phyloP scores from a whole-genome alignment of 2,113 vertebrate genomes.

The Corydoras maculifer region DNA sequence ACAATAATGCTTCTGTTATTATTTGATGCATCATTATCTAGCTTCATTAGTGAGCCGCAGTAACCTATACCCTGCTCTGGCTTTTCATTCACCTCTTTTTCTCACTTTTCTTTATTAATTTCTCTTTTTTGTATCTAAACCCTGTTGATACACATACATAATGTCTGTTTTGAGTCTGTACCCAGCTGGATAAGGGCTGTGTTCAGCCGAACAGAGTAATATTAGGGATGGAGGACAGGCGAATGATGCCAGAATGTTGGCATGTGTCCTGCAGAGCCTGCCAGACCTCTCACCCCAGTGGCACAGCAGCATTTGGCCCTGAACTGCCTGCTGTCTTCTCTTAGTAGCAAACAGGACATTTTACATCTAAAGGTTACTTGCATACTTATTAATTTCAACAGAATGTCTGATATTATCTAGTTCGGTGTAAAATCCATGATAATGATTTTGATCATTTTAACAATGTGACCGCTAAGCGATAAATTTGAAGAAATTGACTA shows the following conservation, averaged over 20 bases:
- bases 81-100: not conserved
- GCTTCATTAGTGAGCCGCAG: not conserved
- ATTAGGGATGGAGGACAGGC: conserved; percentile 30
- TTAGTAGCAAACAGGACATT: not conserved
- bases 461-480: not conserved
- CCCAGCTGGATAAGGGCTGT: conserved; percentile 11
- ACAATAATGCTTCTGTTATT: conserved; percentile 2
- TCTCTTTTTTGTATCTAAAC: not conserved
- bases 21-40: conserved; percentile 3
- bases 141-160: conserved; percentile 11
- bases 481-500: not conserved
- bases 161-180: conserved; percentile 19
- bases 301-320: conserved; percentile 25
- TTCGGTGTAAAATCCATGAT: not conserved
- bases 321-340: conserved; percentile 16
- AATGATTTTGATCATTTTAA: not conserved
- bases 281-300: conserved; percentile 51
- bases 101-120: not conserved
- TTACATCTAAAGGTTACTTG: conserved; percentile 4
- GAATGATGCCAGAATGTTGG: conserved; percentile 40
- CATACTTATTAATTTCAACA: conserved; percentile 3
- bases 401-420: not conserved
- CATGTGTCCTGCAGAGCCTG: conserved; percentile 45
- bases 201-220: conserved; percentile 26
- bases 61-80: not conserved